Percentiles rank a stretch among this genome's conserved stretches.
These are phyloP conservation scores for Antechinus flavipes DNA, from an alignment of 2,113 vertebrate species.

Conservation along the genomic window DNA sequence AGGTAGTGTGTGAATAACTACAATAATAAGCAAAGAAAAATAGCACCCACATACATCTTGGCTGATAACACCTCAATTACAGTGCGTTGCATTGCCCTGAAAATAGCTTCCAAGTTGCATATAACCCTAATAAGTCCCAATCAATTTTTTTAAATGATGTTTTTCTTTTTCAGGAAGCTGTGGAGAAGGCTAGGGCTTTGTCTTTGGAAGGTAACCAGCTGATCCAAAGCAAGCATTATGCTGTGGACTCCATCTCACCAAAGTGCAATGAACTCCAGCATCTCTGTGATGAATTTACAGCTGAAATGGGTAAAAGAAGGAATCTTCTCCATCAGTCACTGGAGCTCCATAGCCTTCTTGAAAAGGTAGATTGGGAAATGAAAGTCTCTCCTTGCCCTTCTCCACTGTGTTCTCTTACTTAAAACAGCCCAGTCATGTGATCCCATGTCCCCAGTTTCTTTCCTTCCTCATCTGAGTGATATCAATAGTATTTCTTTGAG, in stretches of 20 bases:
- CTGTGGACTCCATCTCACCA: conserved; percentile 94
- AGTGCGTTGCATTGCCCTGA: not conserved
- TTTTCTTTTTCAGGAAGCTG: conserved; percentile 84
- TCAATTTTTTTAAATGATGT: not conserved
- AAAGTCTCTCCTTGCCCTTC: not conserved
- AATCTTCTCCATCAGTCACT: conserved; percentile 89
- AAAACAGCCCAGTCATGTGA: not conserved
- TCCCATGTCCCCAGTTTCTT: accelerated
- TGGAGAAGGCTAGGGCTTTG: conserved; percentile 88
- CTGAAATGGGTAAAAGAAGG: conserved; percentile 82
- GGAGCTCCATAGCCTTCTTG: conserved; percentile 91
- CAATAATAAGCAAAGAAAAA: not conserved
- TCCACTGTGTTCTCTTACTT: not conserved
- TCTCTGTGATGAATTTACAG: conserved; percentile 83
- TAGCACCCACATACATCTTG: accelerated
- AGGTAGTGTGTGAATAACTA: not conserved
- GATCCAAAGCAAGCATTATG: conserved; percentile 93
- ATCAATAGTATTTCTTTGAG: not conserved
- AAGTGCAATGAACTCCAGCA: conserved; percentile 93
- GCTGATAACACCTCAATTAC: not conserved
- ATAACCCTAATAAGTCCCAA: no score
- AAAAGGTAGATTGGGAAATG: conserved; percentile 86
- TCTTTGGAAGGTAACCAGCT: conserved; percentile 88
- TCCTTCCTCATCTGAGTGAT: accelerated
- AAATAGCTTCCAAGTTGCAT: not conserved